These are phyloP conservation scores for Orchesellides sinensis DNA, from an alignment of 2,888 invertebrate species.

Conservation along the genomic window DNA sequence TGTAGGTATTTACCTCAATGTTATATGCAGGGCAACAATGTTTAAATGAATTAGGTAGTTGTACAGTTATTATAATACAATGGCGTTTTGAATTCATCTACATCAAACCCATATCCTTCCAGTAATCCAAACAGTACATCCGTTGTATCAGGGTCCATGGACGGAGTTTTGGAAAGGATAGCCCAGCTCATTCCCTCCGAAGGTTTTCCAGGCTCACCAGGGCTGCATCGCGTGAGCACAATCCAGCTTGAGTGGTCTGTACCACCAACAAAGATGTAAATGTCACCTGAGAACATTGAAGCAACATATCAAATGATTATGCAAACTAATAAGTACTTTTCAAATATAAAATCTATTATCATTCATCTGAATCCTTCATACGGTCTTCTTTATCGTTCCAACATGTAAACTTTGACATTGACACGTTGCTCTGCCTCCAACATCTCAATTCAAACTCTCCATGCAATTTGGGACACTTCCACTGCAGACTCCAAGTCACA, in stretches of 20 bases:
- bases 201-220: constrained; percentile 31
- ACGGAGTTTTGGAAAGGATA: constrained; percentile 26
- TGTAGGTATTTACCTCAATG: too few species aligned
- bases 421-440: neutral
- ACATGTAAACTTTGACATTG: constrained; percentile 49
- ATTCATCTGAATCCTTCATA: too few species aligned
- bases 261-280: constrained; percentile 59
- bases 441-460: constrained; percentile 43
- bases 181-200: constrained; percentile 60
- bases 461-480: constrained; percentile 41
- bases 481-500: constrained; percentile 19
- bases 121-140: constrained; percentile 55
- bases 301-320: too few species aligned
- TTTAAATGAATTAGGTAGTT: too few species aligned
- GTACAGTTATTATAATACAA: constrained; percentile 40
- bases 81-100: constrained; percentile 26
- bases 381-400: constrained; percentile 50
- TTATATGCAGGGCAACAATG: too few species aligned
- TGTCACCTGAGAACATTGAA: constrained; percentile 33
- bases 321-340: too few species aligned
- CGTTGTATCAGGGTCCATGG: constrained; percentile 11
- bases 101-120: constrained; percentile 66
- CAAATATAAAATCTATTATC: too few species aligned
- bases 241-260: constrained; percentile 53
- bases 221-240: constrained; percentile 56